A percentile compares a stretch with the other conserved stretches of the same genome.
Evolutionary conservation across 2,888 invertebrate species (phyloP).

Genomic region (Drosophila fungiperda): DNA sequence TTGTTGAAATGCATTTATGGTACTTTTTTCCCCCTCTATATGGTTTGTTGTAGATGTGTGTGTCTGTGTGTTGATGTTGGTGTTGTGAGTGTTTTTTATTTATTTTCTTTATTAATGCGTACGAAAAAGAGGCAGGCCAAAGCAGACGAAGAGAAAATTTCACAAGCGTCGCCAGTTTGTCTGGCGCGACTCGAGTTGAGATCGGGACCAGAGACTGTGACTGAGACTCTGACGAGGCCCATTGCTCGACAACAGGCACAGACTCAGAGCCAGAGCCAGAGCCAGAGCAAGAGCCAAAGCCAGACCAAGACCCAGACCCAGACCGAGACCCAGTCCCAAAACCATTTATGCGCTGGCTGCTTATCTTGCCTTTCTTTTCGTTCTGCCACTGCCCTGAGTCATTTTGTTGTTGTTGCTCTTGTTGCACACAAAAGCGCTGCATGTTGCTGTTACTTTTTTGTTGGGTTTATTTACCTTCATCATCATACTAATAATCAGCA

Average conservation of each 20-base stretch:
- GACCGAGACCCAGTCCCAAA: slow-evolving; percentile 27
- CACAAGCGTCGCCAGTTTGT: slow-evolving; percentile 83
- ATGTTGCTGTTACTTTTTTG: slow-evolving; percentile 53
- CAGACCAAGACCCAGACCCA: slow-evolving; percentile 24
- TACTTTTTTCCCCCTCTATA: slow-evolving; percentile 37
- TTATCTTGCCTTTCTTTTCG: slow-evolving; percentile 67
- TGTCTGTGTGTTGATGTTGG: slow-evolving; percentile 18
- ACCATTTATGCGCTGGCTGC: slow-evolving; percentile 70
- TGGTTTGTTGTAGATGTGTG: slow-evolving; percentile 9
- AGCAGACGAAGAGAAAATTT: slow-evolving; percentile 73
- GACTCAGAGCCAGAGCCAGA: background rate
- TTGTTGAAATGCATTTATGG: slow-evolving; percentile 78
- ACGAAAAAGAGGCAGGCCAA: slow-evolving; percentile 61
- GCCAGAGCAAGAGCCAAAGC: slow-evolving; percentile 24
- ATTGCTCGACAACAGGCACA: slow-evolving; percentile 8
- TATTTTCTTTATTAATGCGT: slow-evolving; percentile 77
- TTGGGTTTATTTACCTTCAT: slow-evolving; percentile 67
- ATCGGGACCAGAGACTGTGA: slow-evolving; percentile 19
- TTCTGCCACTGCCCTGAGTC: slow-evolving; percentile 56
- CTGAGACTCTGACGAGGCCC: slow-evolving; percentile 9
- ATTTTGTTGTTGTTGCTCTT: slow-evolving; percentile 39
- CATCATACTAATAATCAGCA: slow-evolving; percentile 28
- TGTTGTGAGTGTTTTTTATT: slow-evolving; percentile 60
- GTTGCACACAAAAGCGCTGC: slow-evolving; percentile 59
- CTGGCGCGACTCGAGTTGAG: slow-evolving; percentile 70